phyloP scores from a whole-genome alignment of 2,888 invertebrate species.

The Oegoconia quadripuncta region DNA sequence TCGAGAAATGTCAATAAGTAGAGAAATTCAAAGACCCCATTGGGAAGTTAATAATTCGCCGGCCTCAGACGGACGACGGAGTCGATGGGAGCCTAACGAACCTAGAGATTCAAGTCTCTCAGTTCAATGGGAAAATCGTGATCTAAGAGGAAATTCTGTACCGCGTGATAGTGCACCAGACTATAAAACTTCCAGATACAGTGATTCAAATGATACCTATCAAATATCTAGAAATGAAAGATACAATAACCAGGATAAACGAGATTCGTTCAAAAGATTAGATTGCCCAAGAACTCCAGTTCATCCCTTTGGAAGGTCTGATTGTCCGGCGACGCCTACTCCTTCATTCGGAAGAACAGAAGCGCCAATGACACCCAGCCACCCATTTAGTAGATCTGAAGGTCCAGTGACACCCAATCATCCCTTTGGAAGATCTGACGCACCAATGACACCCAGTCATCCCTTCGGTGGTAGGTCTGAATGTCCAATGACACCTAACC shows the following conservation, averaged over 20 bases:
- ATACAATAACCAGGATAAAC: constrained; percentile 28
- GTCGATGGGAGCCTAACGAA: constrained; percentile 10
- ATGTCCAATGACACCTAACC: constrained; percentile 39
- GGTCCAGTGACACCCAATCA: constrained; percentile 31
- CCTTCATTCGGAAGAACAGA: constrained; percentile 33
- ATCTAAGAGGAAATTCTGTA: constrained; percentile 14
- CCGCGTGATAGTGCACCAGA: constrained; percentile 23
- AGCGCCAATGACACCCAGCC: constrained; percentile 29
- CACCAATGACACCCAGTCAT: constrained; percentile 38
- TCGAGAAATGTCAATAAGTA: constrained; percentile 28
- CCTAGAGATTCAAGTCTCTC: constrained; percentile 13
- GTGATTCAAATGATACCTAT: constrained; percentile 21
- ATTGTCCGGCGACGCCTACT: constrained; percentile 28
- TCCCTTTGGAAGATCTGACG: constrained; percentile 39
- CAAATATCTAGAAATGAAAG: constrained; percentile 27
- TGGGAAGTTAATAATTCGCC: constrained; percentile 25
- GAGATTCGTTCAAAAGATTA: constrained; percentile 25
- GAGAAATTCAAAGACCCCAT: constrained; percentile 23
- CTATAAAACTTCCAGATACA: constrained; percentile 24
- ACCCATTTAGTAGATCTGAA: constrained; percentile 36
- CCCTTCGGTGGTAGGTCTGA: constrained; percentile 44
- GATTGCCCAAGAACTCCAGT: constrained; percentile 30
- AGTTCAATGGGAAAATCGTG: constrained; percentile 28
- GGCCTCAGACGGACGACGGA: constrained; percentile 13
- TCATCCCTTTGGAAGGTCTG: constrained; percentile 28